Evolutionary conservation across 2,113 vertebrate species (phyloP).

Genomic region (Mus spicilegus): DNA sequence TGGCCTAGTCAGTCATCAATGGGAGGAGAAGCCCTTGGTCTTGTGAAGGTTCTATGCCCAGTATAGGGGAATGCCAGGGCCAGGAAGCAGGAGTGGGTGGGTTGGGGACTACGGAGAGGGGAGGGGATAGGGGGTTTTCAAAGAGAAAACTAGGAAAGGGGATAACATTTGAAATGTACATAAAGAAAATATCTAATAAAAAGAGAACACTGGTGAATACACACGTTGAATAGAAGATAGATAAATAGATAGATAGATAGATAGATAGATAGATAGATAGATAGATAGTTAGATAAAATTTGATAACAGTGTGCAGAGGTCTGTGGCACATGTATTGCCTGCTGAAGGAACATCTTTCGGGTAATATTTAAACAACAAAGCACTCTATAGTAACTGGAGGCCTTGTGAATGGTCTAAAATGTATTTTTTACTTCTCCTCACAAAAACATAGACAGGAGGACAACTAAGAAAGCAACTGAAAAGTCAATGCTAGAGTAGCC

Average conservation of each 20-base stretch:
- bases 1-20: no score
- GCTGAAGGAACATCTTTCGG: rapidly evolving
- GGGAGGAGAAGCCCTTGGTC: no score
- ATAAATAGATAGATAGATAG: not conserved
- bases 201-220: not conserved
- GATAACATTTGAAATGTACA: no score
- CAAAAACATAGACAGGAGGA: not conserved
- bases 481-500: not conserved
- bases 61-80: no score
- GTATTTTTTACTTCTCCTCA: not conserved
- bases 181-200: no score
- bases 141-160: no score
- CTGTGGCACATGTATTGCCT: not conserved
- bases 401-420: not conserved
- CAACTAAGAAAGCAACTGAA: not conserved
- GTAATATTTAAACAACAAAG: not conserved
- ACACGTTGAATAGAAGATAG: not conserved
- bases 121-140: no score
- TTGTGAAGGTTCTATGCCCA: no score
- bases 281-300: not conserved
- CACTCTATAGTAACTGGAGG: not conserved
- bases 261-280: not conserved
- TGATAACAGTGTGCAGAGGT: not conserved
- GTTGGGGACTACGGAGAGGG: no score
- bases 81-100: no score